Evolutionary conservation across 2,888 invertebrate genomes (phyloP).

Genomic region (Deroplatys truncata): DNA sequence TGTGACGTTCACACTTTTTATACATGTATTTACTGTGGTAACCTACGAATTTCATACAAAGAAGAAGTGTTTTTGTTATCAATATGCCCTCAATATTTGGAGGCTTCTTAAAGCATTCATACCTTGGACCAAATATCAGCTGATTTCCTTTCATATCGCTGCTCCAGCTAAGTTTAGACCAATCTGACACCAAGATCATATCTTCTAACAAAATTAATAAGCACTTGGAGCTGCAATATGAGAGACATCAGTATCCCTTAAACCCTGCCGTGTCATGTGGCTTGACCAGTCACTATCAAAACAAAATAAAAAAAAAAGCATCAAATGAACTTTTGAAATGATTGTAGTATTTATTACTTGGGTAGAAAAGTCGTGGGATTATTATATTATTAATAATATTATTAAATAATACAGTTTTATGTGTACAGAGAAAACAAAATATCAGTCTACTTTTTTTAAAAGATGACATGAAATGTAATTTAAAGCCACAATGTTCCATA

Average conservation of each 20-base stretch:
- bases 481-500: background rate
- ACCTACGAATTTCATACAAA: slow-evolving; percentile 14
- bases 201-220: background rate
- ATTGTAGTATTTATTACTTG: slow-evolving; percentile 36
- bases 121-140: slow-evolving; percentile 27
- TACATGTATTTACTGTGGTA: slow-evolving; percentile 30
- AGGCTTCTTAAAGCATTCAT: slow-evolving; percentile 14
- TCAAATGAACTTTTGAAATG: slow-evolving; percentile 30
- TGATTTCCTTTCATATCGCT: slow-evolving; percentile 17
- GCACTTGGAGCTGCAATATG: background rate
- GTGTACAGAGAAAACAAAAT: slow-evolving; percentile 31
- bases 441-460: background rate
- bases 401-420: slow-evolving; percentile 35
- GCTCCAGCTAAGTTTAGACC: background rate
- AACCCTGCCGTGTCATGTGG: slow-evolving; percentile 20
- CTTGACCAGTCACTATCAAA: slow-evolving; percentile 18
- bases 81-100: slow-evolving; percentile 6
- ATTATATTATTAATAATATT: slow-evolving; percentile 33
- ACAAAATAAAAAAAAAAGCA: slow-evolving; percentile 17
- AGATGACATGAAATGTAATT: background rate
- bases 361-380: slow-evolving; percentile 32
- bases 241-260: background rate
- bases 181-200: background rate
- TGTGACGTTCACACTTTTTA: slow-evolving; percentile 31
- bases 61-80: slow-evolving; percentile 19